These are phyloP conservation scores for Phalacrocorax aristotelis DNA, from an alignment of 2,113 vertebrate species.

Conservation along the genomic window DNA sequence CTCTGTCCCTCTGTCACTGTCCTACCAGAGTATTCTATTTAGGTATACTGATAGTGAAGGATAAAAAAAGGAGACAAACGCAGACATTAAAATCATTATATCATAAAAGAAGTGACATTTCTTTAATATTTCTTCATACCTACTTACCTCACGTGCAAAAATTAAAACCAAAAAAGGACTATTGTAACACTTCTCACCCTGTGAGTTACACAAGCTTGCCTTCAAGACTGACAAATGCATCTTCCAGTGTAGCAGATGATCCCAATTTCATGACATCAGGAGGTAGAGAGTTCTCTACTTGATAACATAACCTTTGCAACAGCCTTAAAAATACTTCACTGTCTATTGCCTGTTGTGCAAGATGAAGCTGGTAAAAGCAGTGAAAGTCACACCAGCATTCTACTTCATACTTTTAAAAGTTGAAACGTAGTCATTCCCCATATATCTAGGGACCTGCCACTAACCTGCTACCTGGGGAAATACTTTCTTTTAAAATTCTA, in stretches of 20 bases:
- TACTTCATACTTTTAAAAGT: neutral
- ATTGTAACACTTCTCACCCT: neutral
- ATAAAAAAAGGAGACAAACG: neutral
- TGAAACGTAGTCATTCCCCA: neutral
- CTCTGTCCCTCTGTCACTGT: neutral
- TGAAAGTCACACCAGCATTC: neutral
- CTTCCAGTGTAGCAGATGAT: neutral
- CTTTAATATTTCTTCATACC: neutral
- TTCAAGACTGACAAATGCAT: neutral
- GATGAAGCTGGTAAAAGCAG: neutral
- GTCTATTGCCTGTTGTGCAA: neutral
- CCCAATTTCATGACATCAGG: neutral
- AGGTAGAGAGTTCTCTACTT: neutral
- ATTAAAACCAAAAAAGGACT: neutral
- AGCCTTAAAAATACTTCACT: neutral
- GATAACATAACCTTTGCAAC: neutral
- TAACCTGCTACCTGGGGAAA: neutral
- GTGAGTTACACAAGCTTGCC: neutral
- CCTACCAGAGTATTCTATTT: neutral
- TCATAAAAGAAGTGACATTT: neutral
- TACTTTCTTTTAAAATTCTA: neutral
- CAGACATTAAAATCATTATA: neutral
- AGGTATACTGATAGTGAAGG: neutral
- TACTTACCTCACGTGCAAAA: neutral
- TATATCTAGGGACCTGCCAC: neutral